Base-by-base conservation (phyloP, 2,797 vertebrate species). In the Notoglanidium macrostoma region DNA sequence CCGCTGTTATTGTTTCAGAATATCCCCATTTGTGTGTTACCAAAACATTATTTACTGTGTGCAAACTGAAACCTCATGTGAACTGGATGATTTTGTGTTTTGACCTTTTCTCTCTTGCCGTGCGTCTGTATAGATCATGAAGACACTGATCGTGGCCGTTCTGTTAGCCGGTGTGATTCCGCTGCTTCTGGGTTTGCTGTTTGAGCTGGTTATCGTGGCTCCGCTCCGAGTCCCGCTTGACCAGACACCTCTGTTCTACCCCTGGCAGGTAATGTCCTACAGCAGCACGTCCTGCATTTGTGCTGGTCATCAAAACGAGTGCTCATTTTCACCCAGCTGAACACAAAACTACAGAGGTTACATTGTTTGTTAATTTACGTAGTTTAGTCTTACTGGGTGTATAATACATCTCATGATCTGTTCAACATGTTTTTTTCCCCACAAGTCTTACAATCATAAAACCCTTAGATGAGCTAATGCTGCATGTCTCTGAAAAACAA, bases 171-270 rank as follows among this genome's bases (percentile, higher is more conserved):
- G 98, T 77, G 97, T 98, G 21, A 98, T 99, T 90, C 98, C 98
- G 0, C 95, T 99, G 90, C 91, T 99, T 29, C 95, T 99, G 1
- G 98, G 98, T 54, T 95, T 99, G 89, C 93, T 99, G 86, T 99
- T 99, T 92, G 98, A 99, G 91, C 92, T 99, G 88, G 98, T 99
- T 84, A 98, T 99, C 0, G 98, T 99, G 10, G 98, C 98, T 68
- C 98, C 98, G 29, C 95, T 99, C 87, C 95, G 98, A 87, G 98
- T 99, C 65, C 98, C 98, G 63, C 94, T 99, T 91, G 98, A 99
- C 94, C 98, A 99, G 94, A 99, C 98, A 0, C 98, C 98, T 26
- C 96, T 99, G 57, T 99, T 99, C 94, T 99, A 98, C 93, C 98
- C 98, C 6, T 99, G 98, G 98, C 98, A 99, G 98, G 98, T 99